Conservation (phyloP, 2,797 vertebrate species). For the Lerista edwardsae region DNA sequence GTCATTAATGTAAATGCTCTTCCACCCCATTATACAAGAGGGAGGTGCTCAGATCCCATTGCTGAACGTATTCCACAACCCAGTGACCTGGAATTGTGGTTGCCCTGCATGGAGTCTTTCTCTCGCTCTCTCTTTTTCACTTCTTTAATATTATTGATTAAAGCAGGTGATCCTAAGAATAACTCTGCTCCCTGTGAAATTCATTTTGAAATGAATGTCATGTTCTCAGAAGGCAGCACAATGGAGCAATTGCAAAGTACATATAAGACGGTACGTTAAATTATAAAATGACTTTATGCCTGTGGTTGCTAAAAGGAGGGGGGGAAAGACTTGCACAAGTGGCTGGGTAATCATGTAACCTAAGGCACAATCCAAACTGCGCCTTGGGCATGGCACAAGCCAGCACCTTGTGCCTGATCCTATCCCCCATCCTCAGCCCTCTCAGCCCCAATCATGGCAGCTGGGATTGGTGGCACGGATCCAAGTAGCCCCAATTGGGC, state of each 20-base stretch:
- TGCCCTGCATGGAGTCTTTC: background rate
- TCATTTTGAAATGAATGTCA: background rate
- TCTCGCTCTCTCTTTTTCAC: background rate
- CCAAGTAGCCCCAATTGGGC: too few species aligned
- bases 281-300: conserved; percentile 14
- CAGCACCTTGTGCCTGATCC: too few species aligned
- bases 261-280: background rate
- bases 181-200: background rate
- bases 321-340: background rate
- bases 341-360: background rate
- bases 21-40: background rate
- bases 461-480: too few species aligned
- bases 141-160: background rate
- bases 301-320: background rate
- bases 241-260: background rate
- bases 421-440: too few species aligned
- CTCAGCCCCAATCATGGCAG: too few species aligned
- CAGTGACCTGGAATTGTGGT: background rate
- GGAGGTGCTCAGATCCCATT: background rate
- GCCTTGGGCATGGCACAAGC: too few species aligned
- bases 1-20: background rate
- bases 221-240: background rate
- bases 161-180: background rate
- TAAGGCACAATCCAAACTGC: too few species aligned
- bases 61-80: background rate